phyloP scores from a whole-genome alignment of 2,797 vertebrate species.

The Thamnophis elegans region DNA sequence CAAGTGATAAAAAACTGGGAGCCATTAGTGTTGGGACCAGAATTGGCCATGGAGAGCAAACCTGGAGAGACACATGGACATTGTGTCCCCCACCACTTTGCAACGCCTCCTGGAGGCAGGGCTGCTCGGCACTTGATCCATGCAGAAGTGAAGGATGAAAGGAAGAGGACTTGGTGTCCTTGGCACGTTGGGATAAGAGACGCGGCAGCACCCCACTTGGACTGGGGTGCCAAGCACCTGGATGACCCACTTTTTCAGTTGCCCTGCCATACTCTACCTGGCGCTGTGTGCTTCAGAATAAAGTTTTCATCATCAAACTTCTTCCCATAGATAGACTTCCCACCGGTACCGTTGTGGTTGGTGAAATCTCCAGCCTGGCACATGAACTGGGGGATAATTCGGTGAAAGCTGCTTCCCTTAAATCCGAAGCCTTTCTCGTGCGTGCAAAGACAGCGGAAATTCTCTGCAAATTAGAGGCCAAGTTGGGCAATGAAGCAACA shows the following conservation, averaged over 20 bases:
- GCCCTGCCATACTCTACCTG: conserved; percentile 73
- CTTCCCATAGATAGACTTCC: conserved; percentile 94
- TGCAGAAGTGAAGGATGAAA: too few relatives aligned
- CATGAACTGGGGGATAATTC: conserved; percentile 98
- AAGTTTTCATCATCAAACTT: conserved; percentile 98
- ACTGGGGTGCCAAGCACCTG: too few relatives aligned
- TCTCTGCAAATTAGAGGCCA: conserved; percentile 72
- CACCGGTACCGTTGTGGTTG: conserved; percentile 96
- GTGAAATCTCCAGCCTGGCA: conserved; percentile 97
- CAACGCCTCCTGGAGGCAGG: neutral
- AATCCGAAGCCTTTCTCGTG: conserved; percentile 96
- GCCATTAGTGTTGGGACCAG: conserved; percentile 86
- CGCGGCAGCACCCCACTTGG: too few relatives aligned
- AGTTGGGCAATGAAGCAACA: neutral
- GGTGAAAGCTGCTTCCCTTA: conserved; percentile 96
- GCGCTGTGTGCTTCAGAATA: conserved; percentile 91
- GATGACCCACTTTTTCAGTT: neutral
- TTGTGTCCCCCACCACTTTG: neutral
- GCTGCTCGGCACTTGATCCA: neutral
- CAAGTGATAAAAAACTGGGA: conserved; percentile 96
- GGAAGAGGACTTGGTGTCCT: neutral
- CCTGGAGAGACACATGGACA: conserved; percentile 63
- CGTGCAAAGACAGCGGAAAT: conserved; percentile 95
- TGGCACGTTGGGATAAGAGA: neutral
- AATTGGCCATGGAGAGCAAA: conserved; percentile 92